Evolutionary conservation across 2,888 invertebrate species (phyloP), one percentile per base, ranked within the genome.

Genomic region (Rugalucina vietnamica): DNA sequence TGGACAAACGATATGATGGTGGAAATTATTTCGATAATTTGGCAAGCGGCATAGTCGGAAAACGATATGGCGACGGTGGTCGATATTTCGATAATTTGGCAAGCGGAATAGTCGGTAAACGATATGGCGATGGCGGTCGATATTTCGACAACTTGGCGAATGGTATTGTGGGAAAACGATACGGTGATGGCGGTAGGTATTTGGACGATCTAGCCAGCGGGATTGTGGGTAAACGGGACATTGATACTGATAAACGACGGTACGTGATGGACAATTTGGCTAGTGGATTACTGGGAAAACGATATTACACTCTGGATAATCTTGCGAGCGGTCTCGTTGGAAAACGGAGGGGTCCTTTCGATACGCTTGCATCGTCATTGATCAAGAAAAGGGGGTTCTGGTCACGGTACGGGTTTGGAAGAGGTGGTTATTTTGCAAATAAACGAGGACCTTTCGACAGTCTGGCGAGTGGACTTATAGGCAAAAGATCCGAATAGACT

Each of bases 201-300:
- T 81, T 81, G 5, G 81, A 81, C 27, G 50, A 72, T 43, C 43
- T 81, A 18, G 81, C 81, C 1, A 81, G 81, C 77, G 76, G 81
- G 21, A 43, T 81, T 54, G 77, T 81, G 18, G 81, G 81, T 1
- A 81, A 81, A 72, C 37, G 81, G 14, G 65, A 5, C 3, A 29
- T 10, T 8, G 65, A 5, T 1, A 29, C 5, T 8, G 34, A 65
- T 34, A 65, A 65, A 65, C 27, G 43, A 24, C 8, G 3, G 14
- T 72, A 72, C 24, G 39, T 72, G 12, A 72, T 72, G 72, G 72
- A 72, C 18, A 72, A 27, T 39, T 49, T 72, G 27, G 72, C 72
- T 2, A 72, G 72, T 49, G 72, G 72, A 27, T 5, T 72, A 14
- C 8, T 72, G 3, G 72, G 72, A n/a, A 72, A 72, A 49, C 72